Evolutionary conservation across 2,888 invertebrate species (phyloP), one percentile per base, ranked within the genome.

Genomic region (Caenorhabditis sp.): DNA sequence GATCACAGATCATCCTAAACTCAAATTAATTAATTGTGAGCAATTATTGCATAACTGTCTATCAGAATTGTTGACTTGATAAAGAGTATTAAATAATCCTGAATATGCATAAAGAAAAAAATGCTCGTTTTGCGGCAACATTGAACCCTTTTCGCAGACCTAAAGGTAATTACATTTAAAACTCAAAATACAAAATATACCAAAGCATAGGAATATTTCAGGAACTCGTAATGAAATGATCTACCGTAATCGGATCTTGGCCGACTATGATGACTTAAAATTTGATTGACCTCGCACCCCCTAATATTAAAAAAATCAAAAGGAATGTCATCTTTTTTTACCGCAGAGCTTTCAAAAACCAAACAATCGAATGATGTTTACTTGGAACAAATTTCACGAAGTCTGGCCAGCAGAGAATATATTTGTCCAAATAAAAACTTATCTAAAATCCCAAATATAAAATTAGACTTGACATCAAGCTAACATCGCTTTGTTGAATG

Each of bases 171-270:
- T n/a, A n/a, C n/a, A n/a, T n/a, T n/a, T n/a, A n/a, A n/a, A n/a
- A n/a, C n/a, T n/a, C n/a, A 22, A 26, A 58, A 35, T 8, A 32
- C 2, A 51, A 11, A 40, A 40, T 11, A 6, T 20, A 90, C 90
- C 83, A 90, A 24, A 2, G 89, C 85, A 60, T 89, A 90, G 9
- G 89, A 89, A 15, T 89, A 89, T 40, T 85, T 80, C 22, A 90
- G 58, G 55, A 90, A 85, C 35, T 88, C 83, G 28, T 83, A 77
- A 68, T 89, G 90, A 71, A 90, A 90, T 32, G 87, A 82, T 15
- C 89, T 71, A 22, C 70, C 71, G 65, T 84, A 90, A 56, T 86
- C 85, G 13, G 80, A 56, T 40, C 79, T 56, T 11, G 71, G 78
- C n/a, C 71, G 56, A 62, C 79, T 80, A 40, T 79, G 80, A 78